phyloP scores from a whole-genome alignment of 1,140 invertebrate genomes.

The Sinella curviseta region DNA sequence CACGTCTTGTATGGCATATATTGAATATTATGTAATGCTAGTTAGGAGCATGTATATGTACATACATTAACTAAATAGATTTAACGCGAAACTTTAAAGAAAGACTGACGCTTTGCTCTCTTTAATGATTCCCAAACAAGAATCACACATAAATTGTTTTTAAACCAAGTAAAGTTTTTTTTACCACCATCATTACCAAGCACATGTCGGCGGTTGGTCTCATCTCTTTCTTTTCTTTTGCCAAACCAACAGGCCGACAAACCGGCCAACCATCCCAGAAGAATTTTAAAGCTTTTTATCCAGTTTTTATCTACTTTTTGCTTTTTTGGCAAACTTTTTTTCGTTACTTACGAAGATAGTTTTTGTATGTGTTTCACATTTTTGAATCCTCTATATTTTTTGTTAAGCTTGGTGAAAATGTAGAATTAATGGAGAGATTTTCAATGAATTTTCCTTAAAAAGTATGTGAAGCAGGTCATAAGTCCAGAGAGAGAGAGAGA shows the following conservation, averaged over 20 bases:
- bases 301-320: background rate
- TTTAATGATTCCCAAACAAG: constrained; percentile 6
- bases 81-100: background rate
- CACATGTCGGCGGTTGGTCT: background rate
- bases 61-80: background rate
- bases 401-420: background rate
- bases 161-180: background rate
- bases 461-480: background rate
- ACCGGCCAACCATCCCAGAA: background rate
- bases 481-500: background rate
- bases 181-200: background rate
- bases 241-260: background rate
- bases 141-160: background rate
- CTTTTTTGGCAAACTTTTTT: background rate
- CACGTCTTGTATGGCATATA: background rate
- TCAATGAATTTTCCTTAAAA: background rate
- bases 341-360: background rate
- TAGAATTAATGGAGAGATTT: background rate
- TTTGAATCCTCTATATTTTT: too few species aligned
- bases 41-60: background rate
- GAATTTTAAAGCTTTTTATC: constrained; percentile 9
- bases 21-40: background rate
- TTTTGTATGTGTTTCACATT: background rate
- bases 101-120: background rate
- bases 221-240: too few species aligned